These are phyloP conservation scores for Drosophila quasianomalipes DNA, from an alignment of 2,888 invertebrate species.

Conservation along the genomic window DNA sequence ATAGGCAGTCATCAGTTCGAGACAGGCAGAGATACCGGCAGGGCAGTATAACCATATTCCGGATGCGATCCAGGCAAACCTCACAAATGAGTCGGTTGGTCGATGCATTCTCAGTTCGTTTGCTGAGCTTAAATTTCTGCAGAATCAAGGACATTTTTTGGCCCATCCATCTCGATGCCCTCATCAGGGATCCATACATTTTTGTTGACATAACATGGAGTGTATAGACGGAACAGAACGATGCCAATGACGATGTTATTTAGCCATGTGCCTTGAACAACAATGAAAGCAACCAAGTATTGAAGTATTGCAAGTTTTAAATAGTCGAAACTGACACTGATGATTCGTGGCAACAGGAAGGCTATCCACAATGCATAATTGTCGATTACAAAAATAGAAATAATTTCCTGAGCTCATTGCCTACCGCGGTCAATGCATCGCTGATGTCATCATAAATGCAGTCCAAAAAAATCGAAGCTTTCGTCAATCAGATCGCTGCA, in stretches of 20 bases:
- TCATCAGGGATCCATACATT: slow-evolving; percentile 5
- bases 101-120: background rate
- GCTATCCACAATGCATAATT: slow-evolving; percentile 49
- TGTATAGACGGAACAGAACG: slow-evolving; percentile 24
- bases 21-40: slow-evolving; percentile 63
- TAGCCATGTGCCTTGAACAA: slow-evolving; percentile 22
- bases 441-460: slow-evolving; percentile 42
- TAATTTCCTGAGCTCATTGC: slow-evolving; percentile 1
- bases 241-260: slow-evolving; percentile 51
- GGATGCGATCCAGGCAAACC: slow-evolving; percentile 49
- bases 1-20: slow-evolving; percentile 33
- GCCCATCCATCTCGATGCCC: slow-evolving; percentile 9
- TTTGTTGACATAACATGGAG: slow-evolving; percentile 12
- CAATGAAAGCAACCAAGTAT: slow-evolving; percentile 18
- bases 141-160: slow-evolving; percentile 16
- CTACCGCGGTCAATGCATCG: slow-evolving; percentile 17
- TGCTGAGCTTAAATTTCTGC: background rate
- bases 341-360: slow-evolving; percentile 42
- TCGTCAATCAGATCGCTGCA: slow-evolving; percentile 9
- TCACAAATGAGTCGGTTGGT: slow-evolving; percentile 38
- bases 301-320: slow-evolving; percentile 16
- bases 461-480: slow-evolving; percentile 1
- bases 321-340: slow-evolving; percentile 38
- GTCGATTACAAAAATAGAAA: slow-evolving; percentile 29
- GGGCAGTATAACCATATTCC: slow-evolving; percentile 58